Conservation (phyloP, 2,797 vertebrate species). For the Hirundo rustica region DNA sequence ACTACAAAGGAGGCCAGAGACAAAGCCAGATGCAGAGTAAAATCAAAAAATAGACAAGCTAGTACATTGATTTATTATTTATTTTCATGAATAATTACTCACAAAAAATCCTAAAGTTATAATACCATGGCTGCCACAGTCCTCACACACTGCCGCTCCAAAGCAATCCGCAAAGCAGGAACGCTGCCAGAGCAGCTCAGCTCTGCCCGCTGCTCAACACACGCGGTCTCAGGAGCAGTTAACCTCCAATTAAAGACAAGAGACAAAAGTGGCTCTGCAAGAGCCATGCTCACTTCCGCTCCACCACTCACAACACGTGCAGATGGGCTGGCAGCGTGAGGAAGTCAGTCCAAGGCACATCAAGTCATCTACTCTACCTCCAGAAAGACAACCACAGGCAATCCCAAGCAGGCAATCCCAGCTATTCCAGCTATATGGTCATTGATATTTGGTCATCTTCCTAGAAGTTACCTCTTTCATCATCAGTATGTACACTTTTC, state of each 20-base stretch:
- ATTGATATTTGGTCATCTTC: neutral
- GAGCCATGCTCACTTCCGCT: neutral
- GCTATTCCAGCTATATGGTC: neutral
- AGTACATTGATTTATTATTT: slow-evolving; percentile 32
- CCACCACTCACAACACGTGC: neutral
- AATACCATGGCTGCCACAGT: neutral
- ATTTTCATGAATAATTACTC: slow-evolving; percentile 39
- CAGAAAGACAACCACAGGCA: neutral
- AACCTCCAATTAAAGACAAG: neutral
- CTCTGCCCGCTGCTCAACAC: neutral
- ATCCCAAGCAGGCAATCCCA: neutral
- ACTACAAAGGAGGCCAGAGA: neutral
- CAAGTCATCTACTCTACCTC: neutral
- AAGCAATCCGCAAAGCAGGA: neutral
- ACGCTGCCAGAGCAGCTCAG: neutral
- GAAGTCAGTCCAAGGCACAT: neutral
- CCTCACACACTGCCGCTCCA: neutral
- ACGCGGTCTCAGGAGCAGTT: fast-evolving
- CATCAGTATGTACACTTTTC: neutral
- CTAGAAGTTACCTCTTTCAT: neutral
- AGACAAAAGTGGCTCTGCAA: neutral
- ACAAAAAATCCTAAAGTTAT: slow-evolving; percentile 18
- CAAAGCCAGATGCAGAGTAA: neutral
- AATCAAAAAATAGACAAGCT: neutral
- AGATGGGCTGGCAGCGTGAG: neutral